phyloP scores from a whole-genome alignment of 2,113 vertebrate species.

The human (Homo sapiens) region DNA sequence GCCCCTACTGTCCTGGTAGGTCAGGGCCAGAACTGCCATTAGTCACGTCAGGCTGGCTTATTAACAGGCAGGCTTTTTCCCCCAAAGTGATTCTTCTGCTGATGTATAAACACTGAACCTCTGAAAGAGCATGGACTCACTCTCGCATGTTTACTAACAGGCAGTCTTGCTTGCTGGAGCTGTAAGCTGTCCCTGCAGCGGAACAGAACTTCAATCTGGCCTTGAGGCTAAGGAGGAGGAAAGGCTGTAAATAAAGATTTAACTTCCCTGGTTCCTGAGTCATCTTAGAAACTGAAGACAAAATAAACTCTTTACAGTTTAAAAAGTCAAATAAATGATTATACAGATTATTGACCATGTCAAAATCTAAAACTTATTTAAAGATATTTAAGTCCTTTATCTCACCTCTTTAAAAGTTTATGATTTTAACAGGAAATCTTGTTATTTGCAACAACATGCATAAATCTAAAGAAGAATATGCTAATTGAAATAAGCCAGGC shows the following conservation, averaged over 20 bases:
- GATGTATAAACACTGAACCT: conserved; percentile 69
- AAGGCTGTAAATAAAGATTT: conserved; percentile 45
- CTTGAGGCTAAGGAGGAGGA: neutral
- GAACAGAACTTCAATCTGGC: neutral
- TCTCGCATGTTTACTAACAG: conserved; percentile 66
- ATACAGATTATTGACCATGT: neutral
- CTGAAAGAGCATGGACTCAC: conserved; percentile 49
- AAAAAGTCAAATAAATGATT: conserved; percentile 11
- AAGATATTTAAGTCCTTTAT: neutral
- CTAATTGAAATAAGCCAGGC: neutral
- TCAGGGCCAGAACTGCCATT: conserved; percentile 80
- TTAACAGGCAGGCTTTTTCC: conserved; percentile 59
- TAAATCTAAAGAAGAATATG: too few species aligned
- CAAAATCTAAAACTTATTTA: neutral
- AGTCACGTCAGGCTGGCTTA: conserved; percentile 74
- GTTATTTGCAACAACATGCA: neutral
- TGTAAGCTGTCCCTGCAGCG: conserved; percentile 8
- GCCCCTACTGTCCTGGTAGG: conserved; percentile 41
- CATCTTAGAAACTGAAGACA: neutral
- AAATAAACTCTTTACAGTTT: neutral
- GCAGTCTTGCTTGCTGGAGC: conserved; percentile 11
- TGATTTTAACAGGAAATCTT: neutral
- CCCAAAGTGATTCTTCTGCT: conserved; percentile 60
- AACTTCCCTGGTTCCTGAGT: neutral
- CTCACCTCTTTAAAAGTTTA: neutral